Conservation (phyloP, 2,888 invertebrate genomes). For the Macrophya annulata region DNA sequence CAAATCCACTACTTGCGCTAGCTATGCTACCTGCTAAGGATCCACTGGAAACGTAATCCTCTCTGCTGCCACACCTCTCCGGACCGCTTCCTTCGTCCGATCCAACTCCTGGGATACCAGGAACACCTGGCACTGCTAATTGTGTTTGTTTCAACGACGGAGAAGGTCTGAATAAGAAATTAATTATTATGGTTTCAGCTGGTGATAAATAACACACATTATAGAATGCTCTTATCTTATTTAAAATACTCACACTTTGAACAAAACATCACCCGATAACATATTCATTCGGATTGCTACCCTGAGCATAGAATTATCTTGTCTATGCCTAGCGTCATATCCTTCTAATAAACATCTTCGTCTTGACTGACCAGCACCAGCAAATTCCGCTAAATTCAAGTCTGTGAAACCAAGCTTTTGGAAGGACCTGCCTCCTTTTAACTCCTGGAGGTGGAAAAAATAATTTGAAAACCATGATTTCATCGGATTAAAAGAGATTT, state of each 20-base stretch:
- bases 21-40: conserved; percentile 84
- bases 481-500: background rate
- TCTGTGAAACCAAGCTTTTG: conserved; percentile 99
- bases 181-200: conserved; percentile 20
- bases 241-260: conserved; percentile 93
- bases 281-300: conserved; percentile 96
- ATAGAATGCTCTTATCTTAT: conserved; percentile 18
- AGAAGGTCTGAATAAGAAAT: conserved; percentile 82
- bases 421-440: conserved; percentile 90
- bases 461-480: conserved; percentile 41
- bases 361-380: conserved; percentile 93
- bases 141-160: conserved; percentile 83
- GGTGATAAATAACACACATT: background rate
- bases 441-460: conserved; percentile 80
- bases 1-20: conserved; percentile 92
- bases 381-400: conserved; percentile 97
- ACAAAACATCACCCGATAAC: conserved; percentile 97
- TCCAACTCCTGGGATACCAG: conserved; percentile 71
- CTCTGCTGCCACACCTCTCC: conserved; percentile 78
- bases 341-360: conserved; percentile 96
- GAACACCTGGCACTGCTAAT: conserved; percentile 78
- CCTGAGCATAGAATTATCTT: conserved; percentile 97
- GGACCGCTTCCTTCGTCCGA: conserved; percentile 73
- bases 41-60: conserved; percentile 83
- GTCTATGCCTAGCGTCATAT: conserved; percentile 94